Evolutionary conservation across 2,888 invertebrate species (phyloP).

Genomic region (Plagodis pulveraria): DNA sequence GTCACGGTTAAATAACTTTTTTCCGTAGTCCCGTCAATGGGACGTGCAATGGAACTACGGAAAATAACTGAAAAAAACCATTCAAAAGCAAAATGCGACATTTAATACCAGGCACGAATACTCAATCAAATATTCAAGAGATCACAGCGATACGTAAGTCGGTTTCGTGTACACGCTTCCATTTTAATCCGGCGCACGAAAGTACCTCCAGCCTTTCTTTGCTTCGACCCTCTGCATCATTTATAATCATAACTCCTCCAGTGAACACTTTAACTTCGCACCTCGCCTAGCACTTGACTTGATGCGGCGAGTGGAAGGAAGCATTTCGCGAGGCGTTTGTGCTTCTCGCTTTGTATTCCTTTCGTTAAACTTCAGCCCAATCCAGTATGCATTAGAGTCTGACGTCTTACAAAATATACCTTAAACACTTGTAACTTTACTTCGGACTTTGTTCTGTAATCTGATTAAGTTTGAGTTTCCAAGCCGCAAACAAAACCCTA

Average conservation of each 20-base stretch:
- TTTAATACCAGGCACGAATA: slow-evolving; percentile 44
- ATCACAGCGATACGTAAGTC: slow-evolving; percentile 51
- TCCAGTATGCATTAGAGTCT: slow-evolving; percentile 34
- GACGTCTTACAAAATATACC: slow-evolving; percentile 28
- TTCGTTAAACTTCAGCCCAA: slow-evolving; percentile 42
- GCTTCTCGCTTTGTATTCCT: slow-evolving; percentile 51
- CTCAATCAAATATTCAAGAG: slow-evolving; percentile 56
- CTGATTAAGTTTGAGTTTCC: slow-evolving; percentile 9
- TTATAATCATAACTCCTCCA: slow-evolving; percentile 70
- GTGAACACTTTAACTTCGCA: slow-evolving; percentile 65
- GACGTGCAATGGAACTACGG: too few species aligned
- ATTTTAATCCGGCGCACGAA: slow-evolving; percentile 52
- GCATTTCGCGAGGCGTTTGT: slow-evolving; percentile 55
- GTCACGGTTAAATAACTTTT: too few species aligned
- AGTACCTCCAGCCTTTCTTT: slow-evolving; percentile 48
- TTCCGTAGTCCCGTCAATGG: too few species aligned
- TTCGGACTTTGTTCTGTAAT: slow-evolving; percentile 17
- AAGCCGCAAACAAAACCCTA: slow-evolving; percentile 16
- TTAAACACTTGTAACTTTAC: slow-evolving; percentile 7
- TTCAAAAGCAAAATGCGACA: neutral
- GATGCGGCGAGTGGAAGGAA: slow-evolving; percentile 50
- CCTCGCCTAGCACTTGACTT: slow-evolving; percentile 58
- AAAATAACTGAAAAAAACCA: too few species aligned
- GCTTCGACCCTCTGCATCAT: slow-evolving; percentile 64
- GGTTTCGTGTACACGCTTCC: slow-evolving; percentile 45